Percentiles rank a stretch among this genome's conserved stretches.
These are phyloP conservation scores for Tribolium madens DNA, from an alignment of 1,140 invertebrate species.

Conservation along the genomic window DNA sequence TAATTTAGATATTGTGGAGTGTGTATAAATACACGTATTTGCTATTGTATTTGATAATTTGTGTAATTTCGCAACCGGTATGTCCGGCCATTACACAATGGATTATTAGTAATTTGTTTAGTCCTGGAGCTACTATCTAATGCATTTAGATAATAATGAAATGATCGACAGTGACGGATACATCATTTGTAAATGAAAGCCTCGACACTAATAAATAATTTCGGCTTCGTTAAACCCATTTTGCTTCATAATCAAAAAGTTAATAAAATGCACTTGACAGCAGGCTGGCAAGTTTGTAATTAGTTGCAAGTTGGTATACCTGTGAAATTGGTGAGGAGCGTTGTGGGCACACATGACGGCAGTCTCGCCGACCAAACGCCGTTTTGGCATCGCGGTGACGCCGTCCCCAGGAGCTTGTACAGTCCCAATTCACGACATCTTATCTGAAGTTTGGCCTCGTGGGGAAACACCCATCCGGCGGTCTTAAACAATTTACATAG, in stretches of 20 bases:
- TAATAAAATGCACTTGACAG: slow-evolving; percentile 33
- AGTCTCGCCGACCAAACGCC: slow-evolving; percentile 80
- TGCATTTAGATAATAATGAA: slow-evolving; percentile 4
- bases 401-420: slow-evolving; percentile 82
- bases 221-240: slow-evolving; percentile 4
- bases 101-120: neutral
- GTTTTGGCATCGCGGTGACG: slow-evolving; percentile 79
- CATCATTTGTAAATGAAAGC: slow-evolving; percentile 11
- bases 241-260: slow-evolving; percentile 4
- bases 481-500: slow-evolving; percentile 55
- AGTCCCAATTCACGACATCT: slow-evolving; percentile 84
- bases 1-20: no score
- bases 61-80: neutral
- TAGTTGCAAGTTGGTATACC: slow-evolving; percentile 62
- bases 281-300: neutral
- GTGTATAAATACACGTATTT: neutral
- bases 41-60: neutral
- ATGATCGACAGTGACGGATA: slow-evolving; percentile 9
- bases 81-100: neutral
- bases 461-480: slow-evolving; percentile 68
- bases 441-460: slow-evolving; percentile 78
- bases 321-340: slow-evolving; percentile 85
- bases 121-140: neutral
- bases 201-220: slow-evolving; percentile 13
- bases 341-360: slow-evolving; percentile 84